Percentiles rank a stretch among this genome's conserved stretches.
These are phyloP conservation scores for Poecilia gillii DNA, from an alignment of 2,797 vertebrate genomes.

Conservation along the genomic window DNA sequence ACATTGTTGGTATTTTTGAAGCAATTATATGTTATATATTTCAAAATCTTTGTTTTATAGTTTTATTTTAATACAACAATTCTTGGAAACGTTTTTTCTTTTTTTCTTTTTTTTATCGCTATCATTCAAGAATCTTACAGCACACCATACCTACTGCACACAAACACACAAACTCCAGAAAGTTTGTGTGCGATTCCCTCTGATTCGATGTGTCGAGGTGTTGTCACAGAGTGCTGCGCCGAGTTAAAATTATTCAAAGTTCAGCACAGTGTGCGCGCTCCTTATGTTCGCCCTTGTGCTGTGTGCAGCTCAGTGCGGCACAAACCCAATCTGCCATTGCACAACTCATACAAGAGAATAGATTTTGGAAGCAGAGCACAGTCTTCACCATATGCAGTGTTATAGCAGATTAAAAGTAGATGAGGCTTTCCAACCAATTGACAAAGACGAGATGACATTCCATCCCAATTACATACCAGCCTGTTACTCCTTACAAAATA, in stretches of 20 bases:
- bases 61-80: background rate
- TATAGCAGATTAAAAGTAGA: constrained; percentile 1
- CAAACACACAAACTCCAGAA: constrained; percentile 1
- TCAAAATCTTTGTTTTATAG: background rate
- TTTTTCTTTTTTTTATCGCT: background rate
- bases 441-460: background rate
- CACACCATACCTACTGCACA: background rate
- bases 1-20: background rate
- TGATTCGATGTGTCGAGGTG: constrained; percentile 3
- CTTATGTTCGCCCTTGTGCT: constrained; percentile 11
- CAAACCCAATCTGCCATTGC: background rate
- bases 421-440: background rate
- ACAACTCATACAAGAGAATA: background rate
- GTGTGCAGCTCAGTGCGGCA: background rate
- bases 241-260: constrained; percentile 13
- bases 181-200: background rate
- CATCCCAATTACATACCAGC: background rate
- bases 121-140: background rate
- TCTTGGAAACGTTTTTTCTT: background rate
- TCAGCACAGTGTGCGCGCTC: background rate
- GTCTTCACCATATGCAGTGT: background rate
- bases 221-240: background rate
- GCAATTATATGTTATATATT: background rate
- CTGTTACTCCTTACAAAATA: background rate
- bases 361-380: background rate